Evolutionary conservation across 2,797 vertebrate genomes (phyloP), one percentile per base, ranked within the genome.

Genomic region (Takifugu rubripes): DNA sequence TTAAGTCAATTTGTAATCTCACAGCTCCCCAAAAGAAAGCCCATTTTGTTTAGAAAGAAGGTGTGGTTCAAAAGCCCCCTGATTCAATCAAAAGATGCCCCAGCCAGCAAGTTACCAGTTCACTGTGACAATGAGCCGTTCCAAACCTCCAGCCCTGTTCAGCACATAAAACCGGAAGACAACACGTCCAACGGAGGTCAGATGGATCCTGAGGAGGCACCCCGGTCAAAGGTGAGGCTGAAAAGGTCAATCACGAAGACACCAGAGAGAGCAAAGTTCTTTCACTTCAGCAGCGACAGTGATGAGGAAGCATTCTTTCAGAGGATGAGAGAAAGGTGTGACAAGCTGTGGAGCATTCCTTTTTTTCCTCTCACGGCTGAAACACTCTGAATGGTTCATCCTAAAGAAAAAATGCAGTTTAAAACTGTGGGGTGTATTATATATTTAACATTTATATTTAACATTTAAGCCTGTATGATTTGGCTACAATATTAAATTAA

Each of bases 41-140:
- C 33, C 0, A 52, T 83, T 24, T 25, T 51, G n/a, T 78, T 33
- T 67, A 87, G 71, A 67, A 90, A 90, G 68, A 79, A 64, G 60
- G 88, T 90, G 1, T 72, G 43, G 0, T 90, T 90, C 49, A 81
- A 66, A 60, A 86, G 73, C 43, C 78, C 82, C 33, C n/a, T 77
- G 5, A 17, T 42, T 21, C 21, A 47, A 43, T 14, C 3, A 16
- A 47, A 51, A 55, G 26, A 0, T 52, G 25, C 3, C 21, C 48
- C 54, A 29, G 27, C 24, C 11, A n/a, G 49, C 2, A 61, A 46
- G 46, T 29, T 45, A 51, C 47, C 47, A 5, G 14, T 21, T 44
- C 21, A 49, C 21, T 12, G 6, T 7, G 1, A 5, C 12, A 48
- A 31, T 2, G 44, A 54, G n/a, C 21, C 17, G 0, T 40, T 44